Percentiles rank a stretch among this genome's conserved stretches.
These are phyloP conservation scores for Turnix velox DNA, from an alignment of 2,113 vertebrate genomes.

Conservation along the genomic window DNA sequence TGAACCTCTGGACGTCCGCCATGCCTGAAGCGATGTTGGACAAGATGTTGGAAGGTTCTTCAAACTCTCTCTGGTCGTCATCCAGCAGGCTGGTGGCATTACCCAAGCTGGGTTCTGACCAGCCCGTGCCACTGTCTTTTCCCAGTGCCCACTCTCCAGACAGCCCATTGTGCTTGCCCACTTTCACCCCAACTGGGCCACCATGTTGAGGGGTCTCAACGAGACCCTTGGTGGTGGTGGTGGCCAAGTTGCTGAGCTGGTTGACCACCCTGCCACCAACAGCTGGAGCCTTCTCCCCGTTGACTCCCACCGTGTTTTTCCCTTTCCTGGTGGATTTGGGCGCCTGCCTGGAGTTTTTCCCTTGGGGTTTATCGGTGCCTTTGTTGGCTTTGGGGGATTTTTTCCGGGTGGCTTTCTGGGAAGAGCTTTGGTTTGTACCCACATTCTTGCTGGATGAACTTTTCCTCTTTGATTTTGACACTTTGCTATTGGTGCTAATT, in stretches of 20 bases:
- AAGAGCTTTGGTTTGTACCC: conserved; percentile 77
- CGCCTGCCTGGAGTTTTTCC: conserved; percentile 86
- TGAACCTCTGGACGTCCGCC: conserved; percentile 98
- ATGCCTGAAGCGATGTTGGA: conserved; percentile 99
- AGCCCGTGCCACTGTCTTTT: conserved; percentile 75
- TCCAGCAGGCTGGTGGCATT: conserved; percentile 82
- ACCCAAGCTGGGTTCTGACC: conserved; percentile 77
- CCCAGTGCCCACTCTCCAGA: conserved; percentile 83
- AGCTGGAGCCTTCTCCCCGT: conserved; percentile 81
- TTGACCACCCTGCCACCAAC: conserved; percentile 50
- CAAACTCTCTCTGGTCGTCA: conserved; percentile 96
- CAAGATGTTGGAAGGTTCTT: conserved; percentile 97
- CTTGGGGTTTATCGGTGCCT: conserved; percentile 81
- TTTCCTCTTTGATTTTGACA: conserved; percentile 92
- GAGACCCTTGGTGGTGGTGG: conserved; percentile 57
- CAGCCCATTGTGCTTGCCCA: conserved; percentile 71
- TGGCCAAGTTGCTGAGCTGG: conserved; percentile 52
- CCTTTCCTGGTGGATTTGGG: conserved; percentile 90
- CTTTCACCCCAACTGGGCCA: conserved; percentile 37
- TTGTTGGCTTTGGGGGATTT: conserved; percentile 88
- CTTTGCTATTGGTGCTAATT: conserved; percentile 81
- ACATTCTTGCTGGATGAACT: conserved; percentile 83
- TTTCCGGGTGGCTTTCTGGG: conserved; percentile 90
- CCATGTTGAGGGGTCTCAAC: conserved; percentile 64
- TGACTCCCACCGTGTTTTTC: conserved; percentile 82